Base-by-base conservation (phyloP, 2,888 invertebrate genomes). In the Bombylius major region DNA sequence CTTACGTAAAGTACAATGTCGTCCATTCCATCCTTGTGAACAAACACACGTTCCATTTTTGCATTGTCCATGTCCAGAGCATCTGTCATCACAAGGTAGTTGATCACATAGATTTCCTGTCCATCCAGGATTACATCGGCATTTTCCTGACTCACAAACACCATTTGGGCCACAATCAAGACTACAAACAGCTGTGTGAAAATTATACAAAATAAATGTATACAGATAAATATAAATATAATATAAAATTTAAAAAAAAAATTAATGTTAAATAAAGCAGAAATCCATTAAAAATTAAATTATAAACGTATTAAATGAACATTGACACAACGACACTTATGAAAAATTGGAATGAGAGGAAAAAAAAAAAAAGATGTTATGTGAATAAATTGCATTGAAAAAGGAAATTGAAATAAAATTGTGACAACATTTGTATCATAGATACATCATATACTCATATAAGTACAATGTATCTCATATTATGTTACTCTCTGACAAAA, bases 41-140 rank as follows among this genome's bases (percentile, higher is more conserved):
- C 99, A 99, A 55, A 94, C 88, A 73, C 99, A 99, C 52, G 94
- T 95, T 59, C 98, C 98, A 74, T 98, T 97, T 71, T 89, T 87
- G 77, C 99, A 99, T 70, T 91, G 91, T 31, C 99, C 99, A 69
- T 98, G 95, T 65, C 90, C 89, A 55, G 88, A 86, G 75, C 99
- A 99, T 59, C 94, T 82, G 59, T 81, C 75, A 73, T 97, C 96
- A 74, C 97, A 97, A 33, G 91, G 89, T 62, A 90, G 79, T 67
- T 91, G 89, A 74, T 92, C 91, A 73, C 98, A 98, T 59, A 87
- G 82, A 54, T 87, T 82, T 46, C 97, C 97, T 1, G 89, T 89
- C 96, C 96, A 98, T 46, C 95, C 95, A 44, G 85, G 81, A 62
- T 89, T 86, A 70, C 97, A 98, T 54, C 87, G 84, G 75, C 97